These are phyloP conservation scores for Drosophila rufa DNA, from an alignment of 1,140 invertebrate genomes.

Conservation along the genomic window DNA sequence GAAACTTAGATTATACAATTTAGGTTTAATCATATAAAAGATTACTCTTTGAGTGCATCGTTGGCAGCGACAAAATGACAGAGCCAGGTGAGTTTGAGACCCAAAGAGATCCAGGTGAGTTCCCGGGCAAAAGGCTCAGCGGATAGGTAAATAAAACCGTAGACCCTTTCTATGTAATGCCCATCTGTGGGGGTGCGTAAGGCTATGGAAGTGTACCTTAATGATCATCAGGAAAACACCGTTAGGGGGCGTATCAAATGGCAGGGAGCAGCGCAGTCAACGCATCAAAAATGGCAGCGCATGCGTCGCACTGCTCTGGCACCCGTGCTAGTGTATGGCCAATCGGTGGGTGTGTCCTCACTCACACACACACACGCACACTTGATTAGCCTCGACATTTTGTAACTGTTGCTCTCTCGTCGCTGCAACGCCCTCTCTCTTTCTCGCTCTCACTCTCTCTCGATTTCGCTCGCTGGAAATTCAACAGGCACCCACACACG, in stretches of 20 bases:
- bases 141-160: conserved; percentile 68
- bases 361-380: conserved; percentile 16
- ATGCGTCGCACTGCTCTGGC: conserved; percentile 61
- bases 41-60: conserved; percentile 15
- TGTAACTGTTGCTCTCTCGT: conserved; percentile 53
- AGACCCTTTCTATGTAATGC: conserved; percentile 29
- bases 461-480: conserved; percentile 28
- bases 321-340: conserved; percentile 67
- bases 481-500: conserved; percentile 69
- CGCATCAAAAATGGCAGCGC: conserved; percentile 50
- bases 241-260: conserved; percentile 64
- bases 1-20: too few relatives aligned
- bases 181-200: conserved; percentile 7
- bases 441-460: conserved; percentile 4
- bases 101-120: conserved; percentile 28
- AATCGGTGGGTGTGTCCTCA: conserved; percentile 65
- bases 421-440: conserved; percentile 14
- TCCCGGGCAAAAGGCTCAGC: conserved; percentile 74
- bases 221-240: conserved; percentile 39
- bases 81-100: conserved; percentile 57
- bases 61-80: conserved; percentile 75
- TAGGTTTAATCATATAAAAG: not conserved
- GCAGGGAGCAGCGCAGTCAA: conserved; percentile 32
- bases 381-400: conserved; percentile 80
- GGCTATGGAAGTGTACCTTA: conserved; percentile 26